phyloP scores from a whole-genome alignment of 2,113 vertebrate species.

The Peromyscus californicus region DNA sequence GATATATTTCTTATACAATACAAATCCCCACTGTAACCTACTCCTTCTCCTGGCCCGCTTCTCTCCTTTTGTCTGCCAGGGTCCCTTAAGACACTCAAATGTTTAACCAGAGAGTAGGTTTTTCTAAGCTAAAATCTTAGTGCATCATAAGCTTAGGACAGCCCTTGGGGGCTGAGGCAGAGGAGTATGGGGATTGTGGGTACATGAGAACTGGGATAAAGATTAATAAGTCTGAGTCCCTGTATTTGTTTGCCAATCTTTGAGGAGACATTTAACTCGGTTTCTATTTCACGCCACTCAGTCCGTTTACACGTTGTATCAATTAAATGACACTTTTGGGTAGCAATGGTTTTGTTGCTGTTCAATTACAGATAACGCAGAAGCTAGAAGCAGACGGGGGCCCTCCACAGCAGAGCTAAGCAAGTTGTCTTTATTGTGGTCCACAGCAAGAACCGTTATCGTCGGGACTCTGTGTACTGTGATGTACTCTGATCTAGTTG shows the following conservation, averaged over 20 bases:
- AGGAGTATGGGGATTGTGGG: background rate
- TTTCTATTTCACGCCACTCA: background rate
- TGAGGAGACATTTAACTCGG: background rate
- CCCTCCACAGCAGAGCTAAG: background rate
- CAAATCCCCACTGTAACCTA: background rate
- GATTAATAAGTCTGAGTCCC: background rate
- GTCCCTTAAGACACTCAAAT: background rate
- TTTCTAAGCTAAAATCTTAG: conserved; percentile 14
- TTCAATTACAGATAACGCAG: background rate
- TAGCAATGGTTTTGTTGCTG: background rate
- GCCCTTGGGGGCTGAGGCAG: background rate
- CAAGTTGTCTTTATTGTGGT: background rate
- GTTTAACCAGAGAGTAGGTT: conserved; percentile 9
- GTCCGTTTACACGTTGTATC: background rate
- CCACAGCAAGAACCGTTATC: background rate
- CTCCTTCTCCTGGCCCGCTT: background rate
- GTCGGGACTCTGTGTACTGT: background rate
- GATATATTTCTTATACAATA: background rate
- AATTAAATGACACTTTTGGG: background rate
- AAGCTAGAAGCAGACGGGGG: background rate
- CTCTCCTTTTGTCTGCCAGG: background rate
- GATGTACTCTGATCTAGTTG: background rate
- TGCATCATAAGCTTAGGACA: background rate
- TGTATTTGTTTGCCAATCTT: background rate
- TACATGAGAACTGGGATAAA: background rate